Evolutionary conservation across 2,888 invertebrate species (phyloP), one percentile per base, ranked within the genome.

Genomic region (Deroplatys truncata): DNA sequence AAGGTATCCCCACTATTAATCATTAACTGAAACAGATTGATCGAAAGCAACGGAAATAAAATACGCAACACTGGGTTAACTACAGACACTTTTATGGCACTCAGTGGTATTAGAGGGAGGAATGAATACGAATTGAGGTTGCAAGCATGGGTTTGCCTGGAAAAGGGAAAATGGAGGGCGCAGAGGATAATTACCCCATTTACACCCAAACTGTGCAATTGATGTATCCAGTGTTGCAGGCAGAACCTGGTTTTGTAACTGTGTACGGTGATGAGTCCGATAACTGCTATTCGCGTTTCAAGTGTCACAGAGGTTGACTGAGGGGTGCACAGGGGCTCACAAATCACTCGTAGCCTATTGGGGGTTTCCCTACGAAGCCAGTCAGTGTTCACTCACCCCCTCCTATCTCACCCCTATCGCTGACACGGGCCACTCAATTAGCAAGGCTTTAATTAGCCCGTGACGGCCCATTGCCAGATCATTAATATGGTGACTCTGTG

Each of bases 371-470:
- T 86, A 43, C 85, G 29, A 84, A 84, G 35, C 85, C 86, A 88
- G 83, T 31, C 35, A 35, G 85, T 72, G 56, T 20, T 83, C 88
- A 29, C 88, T 84, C 88, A 83, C 88, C 84, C 28, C 88, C 82
- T 43, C 88, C 88, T 29, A 84, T 13, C n/a, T 56, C 82, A 43
- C 88, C 88, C 86, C 88, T 88, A 88, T 82, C 90, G 91, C 88
- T 90, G 91, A 91, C 91, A 90, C 89, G 90, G 90, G 88, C 91
- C 90, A 91, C 91, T 91, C 91, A 90, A 90, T 91, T 90, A 90
- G 90, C 90, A 82, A 31, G 83, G 90, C 89, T 90, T 90, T 91
- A 91, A 91, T 91, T 90, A 91, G 89, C 91, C 91, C 88, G 89
- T 89, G 89, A 90, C 90, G 90, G 90, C 72, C 90, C 90, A 91